Base-by-base conservation (phyloP, 2,888 invertebrate species). In the Drosophila picticornis region DNA sequence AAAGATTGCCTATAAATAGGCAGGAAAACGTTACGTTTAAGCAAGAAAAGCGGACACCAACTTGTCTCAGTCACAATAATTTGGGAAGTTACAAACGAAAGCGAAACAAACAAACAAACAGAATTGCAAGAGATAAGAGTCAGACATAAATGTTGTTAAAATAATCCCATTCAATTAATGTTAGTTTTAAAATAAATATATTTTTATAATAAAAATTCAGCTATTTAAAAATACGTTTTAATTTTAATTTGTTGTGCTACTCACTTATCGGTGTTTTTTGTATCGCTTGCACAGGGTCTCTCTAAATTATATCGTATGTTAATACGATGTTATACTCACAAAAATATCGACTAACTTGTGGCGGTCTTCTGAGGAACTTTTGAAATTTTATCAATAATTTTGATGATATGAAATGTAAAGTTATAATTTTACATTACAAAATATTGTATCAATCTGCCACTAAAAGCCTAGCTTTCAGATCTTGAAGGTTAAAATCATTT, bases 151-250 rank as follows among this genome's bases (percentile, higher is more conserved):
- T 36, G 32, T 11, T 7, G 9, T 40, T 7, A 11, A 38, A 51
- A 40, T 25, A 43, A 36, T 3, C 13, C 19, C 4, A 11, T 22
- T 16, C 2, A 34, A 43, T 22, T 48, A 13, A 70, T 60, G 13
- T 38, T 3, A 7, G 19, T 38, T 29, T 10, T 40, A 52, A 32
- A 61, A 9, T 32, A n/a, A 13, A 16, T 72, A 57, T 72, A 70
- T 70, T 72, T 72, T 52, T 46, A 34, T 57, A 62, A 2, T 36
- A 36, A 19, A 53, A 34, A 7, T 34, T 0, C 6, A 36, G n/a
- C 22, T 22, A 1, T 29, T 34, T 27, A 1, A 34, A 25, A 10
- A 29, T n/a, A 11, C 19, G n/a, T 11, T 40, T 5, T 32, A 4
- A 34, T 69, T 68, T 43, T 31, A 71, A 61, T 38, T 7, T 31